Evolutionary conservation across 2,113 vertebrate species (phyloP), one percentile per base, ranked within the genome.

Genomic region (Xiphophorus hellerii): DNA sequence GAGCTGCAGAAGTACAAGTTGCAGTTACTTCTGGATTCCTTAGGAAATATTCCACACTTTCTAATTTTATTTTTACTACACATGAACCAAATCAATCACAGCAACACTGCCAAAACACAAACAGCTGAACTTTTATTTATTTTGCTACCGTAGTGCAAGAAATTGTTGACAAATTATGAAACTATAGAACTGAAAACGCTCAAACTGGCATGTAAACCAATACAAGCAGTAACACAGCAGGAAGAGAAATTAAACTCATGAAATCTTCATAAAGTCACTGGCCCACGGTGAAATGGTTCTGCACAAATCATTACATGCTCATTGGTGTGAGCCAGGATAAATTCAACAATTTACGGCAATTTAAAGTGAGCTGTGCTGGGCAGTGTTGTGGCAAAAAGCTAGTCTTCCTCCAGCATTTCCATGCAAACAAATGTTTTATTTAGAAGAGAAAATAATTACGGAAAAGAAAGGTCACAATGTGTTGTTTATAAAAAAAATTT

Each of bases 221-320:
- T 20, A 7, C 12, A 11, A n/a, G 51, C 7, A n/a, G 51, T n/a
- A 65, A 70, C 65, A 29, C 51, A 66, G 54, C 61, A n/a, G 61
- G 61, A 61, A 64, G 48, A 80, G 51, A 44, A 76, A 61, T 72
- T 71, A 68, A 80, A 63, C 33, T 68, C 68, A 35, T 66, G 9
- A 84, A 76, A 73, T 77, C 78, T 71, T 84, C 27, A 60, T 58
- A 73, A 65, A 88, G 77, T 65, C 75, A 67, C 74, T 31, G 66
- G 29, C 51, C 67, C 54, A 14, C 33, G 27, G 39, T 54, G 35
- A 44, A 30, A 58, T 12, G n/a, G 28, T 7, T 62, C 13, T 65
- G 67, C 48, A 44, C 20, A 73, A 77, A 74, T 58, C 48, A 27
- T 27, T 25, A 66, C 61, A 60, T 44, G 62, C 68, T 69, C 39